Conservation (phyloP, 2,113 vertebrate genomes). For the Ahaetulla prasina region DNA sequence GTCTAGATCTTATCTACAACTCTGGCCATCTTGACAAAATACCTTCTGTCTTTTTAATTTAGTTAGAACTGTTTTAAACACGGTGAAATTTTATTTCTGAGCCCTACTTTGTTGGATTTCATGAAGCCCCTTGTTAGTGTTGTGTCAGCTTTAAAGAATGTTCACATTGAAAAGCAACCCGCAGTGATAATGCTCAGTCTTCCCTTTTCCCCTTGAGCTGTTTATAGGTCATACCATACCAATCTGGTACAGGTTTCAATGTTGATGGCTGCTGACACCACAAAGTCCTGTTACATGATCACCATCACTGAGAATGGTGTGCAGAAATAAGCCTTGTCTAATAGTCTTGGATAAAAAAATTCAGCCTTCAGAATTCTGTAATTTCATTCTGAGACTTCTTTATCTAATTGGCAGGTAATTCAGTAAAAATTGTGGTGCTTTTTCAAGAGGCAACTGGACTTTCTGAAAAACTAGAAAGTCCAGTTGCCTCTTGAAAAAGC, state of each 20-base stretch:
- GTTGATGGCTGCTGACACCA: neutral
- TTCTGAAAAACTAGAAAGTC: too few relatives aligned
- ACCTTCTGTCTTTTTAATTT: neutral
- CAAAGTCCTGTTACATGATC: neutral
- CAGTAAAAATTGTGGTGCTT: neutral
- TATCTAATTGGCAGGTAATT: neutral
- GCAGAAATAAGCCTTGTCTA: neutral
- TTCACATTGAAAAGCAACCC: neutral
- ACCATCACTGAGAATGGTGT: neutral
- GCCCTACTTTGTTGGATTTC: neutral
- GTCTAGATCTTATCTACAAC: neutral
- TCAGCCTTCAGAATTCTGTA: neutral
- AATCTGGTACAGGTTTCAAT: neutral
- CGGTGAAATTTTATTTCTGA: neutral
- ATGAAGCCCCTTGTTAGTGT: neutral
- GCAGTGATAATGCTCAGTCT: neutral
- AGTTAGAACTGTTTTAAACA: neutral
- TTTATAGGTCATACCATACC: neutral
- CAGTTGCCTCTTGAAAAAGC: too few relatives aligned
- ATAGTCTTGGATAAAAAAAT: neutral
- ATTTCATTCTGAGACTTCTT: neutral
- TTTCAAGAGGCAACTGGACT: too few relatives aligned
- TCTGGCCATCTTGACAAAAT: neutral
- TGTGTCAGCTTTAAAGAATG: neutral
- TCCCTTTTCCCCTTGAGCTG: neutral